Conservation (phyloP, 2,113 vertebrate genomes). For the Oceanodroma tethys region DNA sequence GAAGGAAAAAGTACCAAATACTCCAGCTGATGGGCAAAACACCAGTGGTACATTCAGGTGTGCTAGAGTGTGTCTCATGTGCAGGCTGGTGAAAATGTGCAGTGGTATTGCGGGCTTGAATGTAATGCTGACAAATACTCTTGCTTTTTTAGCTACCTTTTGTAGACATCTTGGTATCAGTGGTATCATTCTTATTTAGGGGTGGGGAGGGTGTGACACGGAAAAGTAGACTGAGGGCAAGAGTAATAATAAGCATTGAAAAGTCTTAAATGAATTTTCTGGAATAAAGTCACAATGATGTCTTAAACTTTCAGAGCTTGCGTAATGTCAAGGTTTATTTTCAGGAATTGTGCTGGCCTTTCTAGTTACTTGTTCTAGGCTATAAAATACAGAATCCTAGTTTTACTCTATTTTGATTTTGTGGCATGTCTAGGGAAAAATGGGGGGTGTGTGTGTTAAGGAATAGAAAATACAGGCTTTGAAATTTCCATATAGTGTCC, state of each 20-base stretch:
- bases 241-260: neutral
- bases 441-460: neutral
- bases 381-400: neutral
- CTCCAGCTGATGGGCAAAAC: neutral
- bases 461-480: neutral
- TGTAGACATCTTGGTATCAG: neutral
- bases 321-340: neutral
- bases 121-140: neutral
- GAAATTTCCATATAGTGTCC: neutral
- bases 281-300: neutral
- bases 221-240: neutral
- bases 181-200: neutral
- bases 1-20: neutral
- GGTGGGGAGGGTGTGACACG: neutral
- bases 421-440: neutral
- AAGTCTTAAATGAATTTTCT: neutral
- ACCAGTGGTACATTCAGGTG: neutral
- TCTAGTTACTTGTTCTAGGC: neutral
- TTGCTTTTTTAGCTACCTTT: neutral
- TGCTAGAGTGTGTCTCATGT: neutral
- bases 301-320: neutral
- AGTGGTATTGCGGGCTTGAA: neutral
- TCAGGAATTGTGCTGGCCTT: neutral
- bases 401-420: neutral
- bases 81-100: neutral